Evolutionary conservation across 2,113 vertebrate species (phyloP).

Genomic region (Trichechus manatus): DNA sequence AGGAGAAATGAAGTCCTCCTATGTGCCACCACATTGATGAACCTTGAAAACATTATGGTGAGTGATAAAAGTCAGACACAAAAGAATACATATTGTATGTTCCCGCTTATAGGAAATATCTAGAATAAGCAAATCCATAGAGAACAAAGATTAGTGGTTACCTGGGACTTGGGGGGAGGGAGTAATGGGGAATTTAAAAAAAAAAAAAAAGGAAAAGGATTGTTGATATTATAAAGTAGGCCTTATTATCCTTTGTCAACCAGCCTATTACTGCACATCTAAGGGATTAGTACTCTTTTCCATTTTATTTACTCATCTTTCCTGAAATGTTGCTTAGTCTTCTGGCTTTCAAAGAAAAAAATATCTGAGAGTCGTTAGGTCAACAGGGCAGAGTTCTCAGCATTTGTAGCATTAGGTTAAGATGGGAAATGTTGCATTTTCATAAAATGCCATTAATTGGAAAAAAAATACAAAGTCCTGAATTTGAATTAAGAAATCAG

Average conservation of each 20-base stretch:
- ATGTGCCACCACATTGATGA: not conserved
- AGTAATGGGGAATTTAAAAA: too few species aligned
- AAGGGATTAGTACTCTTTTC: not conserved
- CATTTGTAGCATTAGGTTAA: not conserved
- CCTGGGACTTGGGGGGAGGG: too few species aligned
- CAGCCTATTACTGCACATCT: not conserved
- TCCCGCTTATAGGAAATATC: not conserved
- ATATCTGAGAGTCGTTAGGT: not conserved
- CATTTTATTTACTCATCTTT: not conserved
- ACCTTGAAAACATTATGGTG: not conserved
- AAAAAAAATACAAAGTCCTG: not conserved
- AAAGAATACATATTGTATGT: not conserved
- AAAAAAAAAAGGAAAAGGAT: too few species aligned
- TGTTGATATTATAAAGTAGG: too few species aligned
- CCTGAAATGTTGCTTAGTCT: not conserved
- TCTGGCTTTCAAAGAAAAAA: slow-evolving; percentile 24
- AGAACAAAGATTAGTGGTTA: too few species aligned
- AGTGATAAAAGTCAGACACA: not conserved
- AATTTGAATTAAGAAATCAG: not conserved
- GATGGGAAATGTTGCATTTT: not conserved
- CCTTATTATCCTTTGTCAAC: not conserved
- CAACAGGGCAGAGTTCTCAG: not conserved
- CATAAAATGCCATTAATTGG: not conserved
- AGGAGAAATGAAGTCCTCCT: not conserved
- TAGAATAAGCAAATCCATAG: not conserved